Percentiles rank a stretch among this genome's conserved stretches.
phyloP scores from a whole-genome alignment of 2,113 vertebrate species.

The Pterocles orientalis region DNA sequence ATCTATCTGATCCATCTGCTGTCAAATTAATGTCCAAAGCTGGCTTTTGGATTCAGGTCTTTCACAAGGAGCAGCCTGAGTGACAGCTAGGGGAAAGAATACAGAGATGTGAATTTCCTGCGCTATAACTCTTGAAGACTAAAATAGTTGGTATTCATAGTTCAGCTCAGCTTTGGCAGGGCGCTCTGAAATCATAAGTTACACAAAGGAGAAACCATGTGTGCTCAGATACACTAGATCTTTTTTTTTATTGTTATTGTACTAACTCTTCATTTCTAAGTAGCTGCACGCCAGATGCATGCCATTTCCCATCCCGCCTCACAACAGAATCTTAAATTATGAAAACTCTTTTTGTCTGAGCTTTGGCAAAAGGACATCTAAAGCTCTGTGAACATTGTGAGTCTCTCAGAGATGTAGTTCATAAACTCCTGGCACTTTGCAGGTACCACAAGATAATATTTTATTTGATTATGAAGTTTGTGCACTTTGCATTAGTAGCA shows the following conservation, averaged over 20 bases:
- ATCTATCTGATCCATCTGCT: slow-evolving; percentile 40
- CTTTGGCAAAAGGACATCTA: background rate
- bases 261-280: slow-evolving; percentile 50
- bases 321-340: slow-evolving; percentile 21
- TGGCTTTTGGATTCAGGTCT: slow-evolving; percentile 57
- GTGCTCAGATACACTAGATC: slow-evolving; percentile 25
- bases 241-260: slow-evolving; percentile 41
- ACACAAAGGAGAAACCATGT: slow-evolving; percentile 31
- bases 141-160: slow-evolving; percentile 60
- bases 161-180: slow-evolving; percentile 50
- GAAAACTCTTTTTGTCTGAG: background rate
- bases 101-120: slow-evolving; percentile 47
- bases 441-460: background rate
- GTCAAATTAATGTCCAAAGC: slow-evolving; percentile 59
- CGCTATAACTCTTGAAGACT: slow-evolving; percentile 35
- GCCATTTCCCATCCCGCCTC: background rate
- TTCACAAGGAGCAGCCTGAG: slow-evolving; percentile 31
- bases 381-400: background rate
- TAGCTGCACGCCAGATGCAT: slow-evolving; percentile 23
- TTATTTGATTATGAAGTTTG: slow-evolving; percentile 29
- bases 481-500: background rate
- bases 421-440: slow-evolving; percentile 20
- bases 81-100: slow-evolving; percentile 37
- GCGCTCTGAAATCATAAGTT: slow-evolving; percentile 37
- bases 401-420: background rate